Evolutionary conservation across 1,140 invertebrate genomes (phyloP).

Genomic region (Rhagoletis zephyria): DNA sequence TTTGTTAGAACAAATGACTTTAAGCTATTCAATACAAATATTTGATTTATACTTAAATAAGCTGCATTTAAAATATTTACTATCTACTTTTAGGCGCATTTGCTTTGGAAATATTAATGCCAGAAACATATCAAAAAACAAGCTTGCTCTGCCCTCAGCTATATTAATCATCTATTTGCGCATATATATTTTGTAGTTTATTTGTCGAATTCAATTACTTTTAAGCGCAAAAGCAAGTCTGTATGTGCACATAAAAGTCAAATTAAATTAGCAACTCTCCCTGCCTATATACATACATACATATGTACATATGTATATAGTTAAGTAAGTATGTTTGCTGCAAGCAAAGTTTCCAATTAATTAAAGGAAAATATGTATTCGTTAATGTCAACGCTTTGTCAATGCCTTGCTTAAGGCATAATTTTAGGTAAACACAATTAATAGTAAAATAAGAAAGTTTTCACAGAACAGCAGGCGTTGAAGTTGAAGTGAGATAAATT

Average conservation of each 20-base stretch:
- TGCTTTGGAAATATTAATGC: background rate
- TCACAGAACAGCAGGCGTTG: background rate
- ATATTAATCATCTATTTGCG: too few relatives aligned
- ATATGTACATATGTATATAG: background rate
- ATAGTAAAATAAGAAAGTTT: background rate
- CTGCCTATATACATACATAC: background rate
- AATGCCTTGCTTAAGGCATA: background rate
- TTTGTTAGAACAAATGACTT: too few relatives aligned
- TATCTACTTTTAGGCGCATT: background rate
- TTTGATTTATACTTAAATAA: too few relatives aligned
- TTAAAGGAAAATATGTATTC: background rate
- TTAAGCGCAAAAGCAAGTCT: background rate
- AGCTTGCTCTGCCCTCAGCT: too few relatives aligned
- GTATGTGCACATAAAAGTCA: background rate
- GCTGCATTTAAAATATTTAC: background rate
- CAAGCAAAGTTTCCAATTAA: background rate
- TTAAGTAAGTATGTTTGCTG: background rate
- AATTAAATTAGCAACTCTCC: background rate
- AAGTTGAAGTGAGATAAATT: background rate
- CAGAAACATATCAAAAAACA: too few relatives aligned
- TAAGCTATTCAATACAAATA: too few relatives aligned
- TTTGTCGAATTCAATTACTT: background rate
- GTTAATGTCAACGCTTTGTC: slow-evolving; percentile 27
- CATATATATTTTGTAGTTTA: too few relatives aligned
- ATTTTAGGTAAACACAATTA: slow-evolving; percentile 36